phyloP scores from a whole-genome alignment of 2,113 vertebrate genomes.

The Pedetes capensis region DNA sequence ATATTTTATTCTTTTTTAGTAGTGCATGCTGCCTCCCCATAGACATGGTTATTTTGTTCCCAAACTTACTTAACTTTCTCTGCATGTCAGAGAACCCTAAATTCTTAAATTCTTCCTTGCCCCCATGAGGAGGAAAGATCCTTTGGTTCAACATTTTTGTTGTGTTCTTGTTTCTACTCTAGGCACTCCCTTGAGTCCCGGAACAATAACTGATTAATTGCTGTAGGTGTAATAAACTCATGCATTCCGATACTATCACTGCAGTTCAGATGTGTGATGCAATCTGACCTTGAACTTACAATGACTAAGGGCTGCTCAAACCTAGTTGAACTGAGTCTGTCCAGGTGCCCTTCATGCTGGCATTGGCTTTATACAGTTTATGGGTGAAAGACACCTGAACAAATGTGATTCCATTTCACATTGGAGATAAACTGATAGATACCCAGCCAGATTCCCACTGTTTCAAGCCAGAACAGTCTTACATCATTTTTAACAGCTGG shows the following conservation, averaged over 20 bases:
- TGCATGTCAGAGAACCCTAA: background rate
- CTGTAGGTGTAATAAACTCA: background rate
- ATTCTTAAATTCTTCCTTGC: background rate
- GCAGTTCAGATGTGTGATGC: background rate
- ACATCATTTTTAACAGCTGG: constrained; percentile 59
- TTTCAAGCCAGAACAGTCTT: constrained; percentile 9
- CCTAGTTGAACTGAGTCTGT: background rate
- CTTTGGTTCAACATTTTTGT: background rate
- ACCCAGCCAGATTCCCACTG: background rate
- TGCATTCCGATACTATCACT: background rate
- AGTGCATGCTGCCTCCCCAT: background rate
- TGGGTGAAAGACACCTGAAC: constrained; percentile 2
- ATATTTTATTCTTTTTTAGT: background rate
- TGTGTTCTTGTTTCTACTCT: background rate
- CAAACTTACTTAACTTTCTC: background rate
- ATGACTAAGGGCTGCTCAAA: background rate
- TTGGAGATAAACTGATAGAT: background rate
- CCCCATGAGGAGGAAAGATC: background rate
- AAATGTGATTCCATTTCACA: background rate
- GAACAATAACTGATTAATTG: background rate
- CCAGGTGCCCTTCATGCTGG: background rate
- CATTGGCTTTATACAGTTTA: background rate
- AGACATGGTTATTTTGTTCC: background rate
- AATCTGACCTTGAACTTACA: background rate
- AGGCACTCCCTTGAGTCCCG: background rate